phyloP scores from a whole-genome alignment of 2,888 invertebrate genomes.

The Xestia rhomboidea region DNA sequence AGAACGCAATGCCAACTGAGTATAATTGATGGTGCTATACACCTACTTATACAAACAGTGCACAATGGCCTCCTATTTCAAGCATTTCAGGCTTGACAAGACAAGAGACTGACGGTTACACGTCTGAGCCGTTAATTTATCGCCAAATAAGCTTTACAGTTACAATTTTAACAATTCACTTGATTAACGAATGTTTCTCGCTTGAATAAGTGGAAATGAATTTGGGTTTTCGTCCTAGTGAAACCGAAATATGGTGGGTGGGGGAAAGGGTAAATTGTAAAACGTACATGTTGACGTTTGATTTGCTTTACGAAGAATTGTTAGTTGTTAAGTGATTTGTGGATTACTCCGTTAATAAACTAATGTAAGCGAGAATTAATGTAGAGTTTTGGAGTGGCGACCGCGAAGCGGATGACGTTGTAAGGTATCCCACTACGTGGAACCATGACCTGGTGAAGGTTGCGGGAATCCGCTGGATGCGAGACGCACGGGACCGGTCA shows the following conservation, averaged over 20 bases:
- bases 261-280: neutral
- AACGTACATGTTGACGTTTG: neutral
- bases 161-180: slow-evolving; percentile 61
- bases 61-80: slow-evolving; percentile 62
- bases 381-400: too few species aligned
- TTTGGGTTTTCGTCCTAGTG: slow-evolving; percentile 8
- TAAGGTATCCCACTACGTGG: too few species aligned
- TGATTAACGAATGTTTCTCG: slow-evolving; percentile 59
- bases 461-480: too few species aligned
- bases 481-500: too few species aligned
- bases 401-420: too few species aligned
- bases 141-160: slow-evolving; percentile 60
- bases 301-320: slow-evolving; percentile 5
- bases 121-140: slow-evolving; percentile 64
- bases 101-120: slow-evolving; percentile 67
- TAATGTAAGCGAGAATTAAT: too few species aligned
- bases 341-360: too few species aligned
- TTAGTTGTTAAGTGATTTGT: neutral
- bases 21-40: slow-evolving; percentile 61
- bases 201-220: slow-evolving; percentile 28
- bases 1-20: slow-evolving; percentile 41
- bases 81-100: slow-evolving; percentile 63
- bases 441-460: too few species aligned
- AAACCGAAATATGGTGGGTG: slow-evolving; percentile 3
- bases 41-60: slow-evolving; percentile 39